A percentile compares a stretch with the other conserved stretches of the same genome.
These are phyloP conservation scores for Ellobius talpinus DNA, from an alignment of 2,113 vertebrate species.

Conservation along the genomic window DNA sequence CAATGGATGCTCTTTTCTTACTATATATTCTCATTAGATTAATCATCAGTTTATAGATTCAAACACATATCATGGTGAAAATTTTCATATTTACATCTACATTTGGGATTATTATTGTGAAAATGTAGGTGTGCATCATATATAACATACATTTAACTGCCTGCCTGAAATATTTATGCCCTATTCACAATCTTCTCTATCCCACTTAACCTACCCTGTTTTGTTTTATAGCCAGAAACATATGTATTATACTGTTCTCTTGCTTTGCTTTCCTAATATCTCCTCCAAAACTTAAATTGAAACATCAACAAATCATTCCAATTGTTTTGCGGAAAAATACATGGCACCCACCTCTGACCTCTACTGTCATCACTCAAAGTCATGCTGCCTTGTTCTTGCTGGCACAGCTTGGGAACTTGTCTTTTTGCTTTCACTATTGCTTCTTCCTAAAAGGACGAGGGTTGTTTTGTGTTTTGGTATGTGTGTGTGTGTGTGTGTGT, in stretches of 20 bases:
- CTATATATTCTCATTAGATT: not conserved
- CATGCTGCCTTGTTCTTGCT: not conserved
- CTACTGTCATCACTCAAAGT: not conserved
- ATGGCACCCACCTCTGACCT: not conserved
- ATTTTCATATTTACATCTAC: not conserved
- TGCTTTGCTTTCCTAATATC: not conserved
- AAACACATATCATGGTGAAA: not conserved
- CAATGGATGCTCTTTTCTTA: not conserved
- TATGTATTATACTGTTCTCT: not conserved
- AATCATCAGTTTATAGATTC: not conserved
- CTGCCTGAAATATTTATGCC: not conserved
- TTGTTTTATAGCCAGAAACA: conserved; percentile 24
- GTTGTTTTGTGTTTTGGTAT: not conserved
- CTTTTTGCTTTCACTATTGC: not conserved
- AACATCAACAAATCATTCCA: not conserved
- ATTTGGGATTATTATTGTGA: not conserved
- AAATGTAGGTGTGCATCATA: not conserved
- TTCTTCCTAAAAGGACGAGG: not conserved
- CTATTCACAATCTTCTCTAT: not conserved
- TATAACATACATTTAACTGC: not conserved
- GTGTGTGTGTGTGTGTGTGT: not conserved
- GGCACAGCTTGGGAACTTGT: not conserved
- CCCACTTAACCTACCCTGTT: not conserved
- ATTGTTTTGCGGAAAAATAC: not conserved
- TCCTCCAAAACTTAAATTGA: not conserved